These are phyloP conservation scores for Benthosema pterotum DNA, from an alignment of 2,797 vertebrate species.

Conservation along the genomic window DNA sequence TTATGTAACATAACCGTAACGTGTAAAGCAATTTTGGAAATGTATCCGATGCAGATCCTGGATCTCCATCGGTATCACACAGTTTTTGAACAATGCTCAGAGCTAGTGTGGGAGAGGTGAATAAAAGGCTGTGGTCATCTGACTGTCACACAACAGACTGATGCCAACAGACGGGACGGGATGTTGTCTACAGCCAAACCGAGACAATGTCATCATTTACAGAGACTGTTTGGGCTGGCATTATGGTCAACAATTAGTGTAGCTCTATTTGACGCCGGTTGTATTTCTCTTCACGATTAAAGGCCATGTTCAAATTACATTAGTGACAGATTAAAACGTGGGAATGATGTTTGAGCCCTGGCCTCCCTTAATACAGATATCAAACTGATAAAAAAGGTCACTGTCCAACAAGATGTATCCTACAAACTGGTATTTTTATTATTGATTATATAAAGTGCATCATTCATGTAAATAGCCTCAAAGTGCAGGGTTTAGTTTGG, in stretches of 20 bases:
- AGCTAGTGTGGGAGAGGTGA: constrained; percentile 46
- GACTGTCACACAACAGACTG: constrained; percentile 40
- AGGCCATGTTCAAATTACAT: constrained; percentile 12
- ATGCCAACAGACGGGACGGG: constrained; percentile 26
- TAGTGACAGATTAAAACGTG: neutral
- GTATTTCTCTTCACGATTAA: constrained; percentile 2
- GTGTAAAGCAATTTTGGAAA: too few relatives aligned
- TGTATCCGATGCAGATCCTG: constrained; percentile 11
- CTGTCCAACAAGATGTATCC: neutral
- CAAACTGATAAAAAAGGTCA: too few relatives aligned
- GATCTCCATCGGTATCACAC: constrained; percentile 42
- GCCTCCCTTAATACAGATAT: neutral
- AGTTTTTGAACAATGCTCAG: constrained; percentile 15
- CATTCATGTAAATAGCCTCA: too few relatives aligned
- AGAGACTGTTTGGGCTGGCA: constrained; percentile 18
- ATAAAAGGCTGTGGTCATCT: constrained; percentile 25
- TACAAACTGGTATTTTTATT: neutral
- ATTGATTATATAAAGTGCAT: too few relatives aligned
- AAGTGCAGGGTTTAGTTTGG: too few relatives aligned
- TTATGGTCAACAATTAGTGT: constrained; percentile 8
- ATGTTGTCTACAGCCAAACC: constrained; percentile 31
- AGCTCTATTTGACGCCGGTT: constrained; percentile 19
- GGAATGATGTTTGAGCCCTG: neutral
- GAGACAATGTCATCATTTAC: constrained; percentile 37
- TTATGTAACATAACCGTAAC: too few relatives aligned